phyloP scores from a whole-genome alignment of 2,113 vertebrate genomes.

The Eudyptes chrysolophus region DNA sequence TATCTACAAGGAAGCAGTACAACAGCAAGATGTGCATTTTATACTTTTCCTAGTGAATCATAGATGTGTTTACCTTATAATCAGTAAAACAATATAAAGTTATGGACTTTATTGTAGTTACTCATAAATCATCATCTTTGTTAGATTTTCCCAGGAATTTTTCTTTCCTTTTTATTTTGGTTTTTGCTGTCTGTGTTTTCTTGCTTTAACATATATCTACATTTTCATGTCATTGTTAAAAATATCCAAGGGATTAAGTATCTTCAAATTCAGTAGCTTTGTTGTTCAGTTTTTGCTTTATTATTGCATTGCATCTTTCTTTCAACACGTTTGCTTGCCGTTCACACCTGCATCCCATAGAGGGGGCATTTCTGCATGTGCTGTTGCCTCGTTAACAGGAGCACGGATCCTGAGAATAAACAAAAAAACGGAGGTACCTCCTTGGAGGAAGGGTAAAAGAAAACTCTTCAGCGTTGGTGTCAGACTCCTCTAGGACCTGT shows the following conservation, averaged over 20 bases:
- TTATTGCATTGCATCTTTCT: not conserved
- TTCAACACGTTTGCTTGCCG: not conserved
- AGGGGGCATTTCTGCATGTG: not conserved
- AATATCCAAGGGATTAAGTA: not conserved
- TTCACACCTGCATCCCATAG: not conserved
- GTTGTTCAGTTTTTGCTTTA: not conserved
- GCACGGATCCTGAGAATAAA: not conserved
- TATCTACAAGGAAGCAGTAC: not conserved
- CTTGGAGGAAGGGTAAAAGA: not conserved
- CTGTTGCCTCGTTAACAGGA: not conserved
- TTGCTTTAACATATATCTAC: not conserved
- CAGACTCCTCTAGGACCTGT: not conserved
- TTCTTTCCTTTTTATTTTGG: not conserved
- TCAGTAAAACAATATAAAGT: not conserved
- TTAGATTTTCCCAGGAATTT: not conserved
- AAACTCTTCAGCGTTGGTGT: not conserved
- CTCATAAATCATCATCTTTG: not conserved
- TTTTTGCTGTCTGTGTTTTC: not conserved
- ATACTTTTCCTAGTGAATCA: not conserved
- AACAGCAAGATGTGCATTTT: not conserved
- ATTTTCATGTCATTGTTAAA: not conserved
- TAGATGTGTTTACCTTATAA: not conserved
- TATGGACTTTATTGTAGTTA: not conserved
- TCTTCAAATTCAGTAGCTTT: not conserved
- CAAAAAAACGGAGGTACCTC: not conserved